Evolutionary conservation across 2,888 invertebrate genomes (phyloP).

Genomic region (Drosophila sordidula): DNA sequence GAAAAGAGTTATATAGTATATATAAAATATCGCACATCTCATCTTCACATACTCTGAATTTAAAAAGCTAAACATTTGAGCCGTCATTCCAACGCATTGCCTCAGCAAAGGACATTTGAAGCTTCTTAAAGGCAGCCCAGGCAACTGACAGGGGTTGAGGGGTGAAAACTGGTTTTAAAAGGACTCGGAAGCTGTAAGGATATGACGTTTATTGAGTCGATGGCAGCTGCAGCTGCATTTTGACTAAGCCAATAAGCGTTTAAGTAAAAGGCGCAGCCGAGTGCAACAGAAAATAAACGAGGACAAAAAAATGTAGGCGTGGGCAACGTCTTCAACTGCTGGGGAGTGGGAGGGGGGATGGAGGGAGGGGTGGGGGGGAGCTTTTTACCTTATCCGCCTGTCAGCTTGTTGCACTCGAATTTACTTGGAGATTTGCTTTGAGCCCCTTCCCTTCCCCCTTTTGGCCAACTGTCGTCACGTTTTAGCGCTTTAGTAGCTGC

Average conservation of each 20-base stretch:
- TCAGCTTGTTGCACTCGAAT: conserved; percentile 61
- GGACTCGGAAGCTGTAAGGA: conserved; percentile 19
- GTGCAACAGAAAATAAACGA: conserved; percentile 46
- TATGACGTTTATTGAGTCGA: conserved; percentile 71
- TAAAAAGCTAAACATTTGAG: conserved; percentile 37
- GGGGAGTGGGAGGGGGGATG: not conserved
- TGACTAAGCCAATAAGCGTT: conserved; percentile 75
- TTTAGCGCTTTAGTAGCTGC: conserved; percentile 73
- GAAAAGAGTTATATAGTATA: too few species aligned
- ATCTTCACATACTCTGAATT: too few species aligned
- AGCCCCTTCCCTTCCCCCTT: not conserved
- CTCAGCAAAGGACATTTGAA: conserved; percentile 40
- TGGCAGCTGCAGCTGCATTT: conserved; percentile 55
- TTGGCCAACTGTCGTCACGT: conserved; percentile 64
- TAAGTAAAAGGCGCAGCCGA: conserved; percentile 55
- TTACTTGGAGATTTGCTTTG: conserved; percentile 51
- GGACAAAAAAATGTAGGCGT: conserved; percentile 14
- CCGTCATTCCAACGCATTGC: conserved; percentile 11
- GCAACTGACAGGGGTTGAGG: not conserved
- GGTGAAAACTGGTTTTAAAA: conserved; percentile 1
- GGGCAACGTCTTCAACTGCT: conserved; percentile 1
- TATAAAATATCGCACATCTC: too few species aligned
- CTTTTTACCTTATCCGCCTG: conserved; percentile 30
- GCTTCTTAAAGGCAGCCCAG: conserved; percentile 50
- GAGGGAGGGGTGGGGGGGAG: not conserved